Base-by-base conservation (phyloP, 2,888 invertebrate species). In the Mesorhabditis belari region DNA sequence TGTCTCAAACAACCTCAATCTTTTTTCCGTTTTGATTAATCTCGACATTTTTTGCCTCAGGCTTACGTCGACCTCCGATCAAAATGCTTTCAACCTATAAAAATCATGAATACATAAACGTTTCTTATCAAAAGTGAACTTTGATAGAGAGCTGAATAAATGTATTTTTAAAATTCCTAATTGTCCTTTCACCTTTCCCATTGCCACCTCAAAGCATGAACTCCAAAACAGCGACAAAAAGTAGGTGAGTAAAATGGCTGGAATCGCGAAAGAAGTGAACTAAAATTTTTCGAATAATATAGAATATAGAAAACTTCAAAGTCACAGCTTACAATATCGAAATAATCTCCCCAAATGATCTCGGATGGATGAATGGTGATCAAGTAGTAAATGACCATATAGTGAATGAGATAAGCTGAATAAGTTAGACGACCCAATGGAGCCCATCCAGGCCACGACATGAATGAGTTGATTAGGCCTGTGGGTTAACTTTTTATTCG, bases 351-450 rank as follows among this genome's bases (percentile, higher is more conserved):
- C 44, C 44, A 35, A 35, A 35, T 17, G 12, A 35, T 35, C n/a
- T 35, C 44, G n/a, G 44, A n/a, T 26, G 63, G 63, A 5, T 63
- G 57, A 6, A 67, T 35, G 35, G 63, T 64, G 56, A 67, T 23
- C 44, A 58, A 67, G 26, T 63, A 63, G 49, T 60, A 64, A 27
- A 70, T n/a, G n/a, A 64, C 56, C 55, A 67, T 57, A 62, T 57
- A 65, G 28, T 76, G 76, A 2, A 71, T 66, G 27, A 95, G 87
- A 84, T 93, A 95, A 35, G 92, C 90, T 82, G 92, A 90, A 83
- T 92, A 95, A 3, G 93, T 91, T 64, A 94, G 86, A 58, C 92
- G 86, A 77, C 92, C 91, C 57, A 95, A 85, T 0, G 94, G 93
- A 76, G 90, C 86, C 75, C 75, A 75, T 5, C 67, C 63, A 4